Conservation (phyloP, 2,797 vertebrate genomes). For the Halcyon badia region DNA sequence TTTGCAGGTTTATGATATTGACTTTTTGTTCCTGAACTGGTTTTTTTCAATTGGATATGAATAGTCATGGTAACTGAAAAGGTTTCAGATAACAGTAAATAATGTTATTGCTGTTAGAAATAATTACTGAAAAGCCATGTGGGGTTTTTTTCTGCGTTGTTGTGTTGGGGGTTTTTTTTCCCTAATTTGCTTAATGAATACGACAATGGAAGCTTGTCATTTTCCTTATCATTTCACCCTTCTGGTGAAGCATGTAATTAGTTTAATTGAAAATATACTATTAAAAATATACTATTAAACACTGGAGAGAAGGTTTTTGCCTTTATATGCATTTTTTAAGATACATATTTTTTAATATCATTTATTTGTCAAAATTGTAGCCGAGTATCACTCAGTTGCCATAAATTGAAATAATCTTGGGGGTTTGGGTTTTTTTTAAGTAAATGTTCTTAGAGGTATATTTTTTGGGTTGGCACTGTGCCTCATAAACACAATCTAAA, state of each 20-base stretch:
- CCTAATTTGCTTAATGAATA: neutral
- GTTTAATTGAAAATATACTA: neutral
- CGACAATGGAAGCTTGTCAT: neutral
- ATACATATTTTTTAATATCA: neutral
- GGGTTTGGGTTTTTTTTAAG: neutral
- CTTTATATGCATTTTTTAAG: neutral
- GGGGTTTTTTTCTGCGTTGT: too few species aligned
- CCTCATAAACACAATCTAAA: neutral
- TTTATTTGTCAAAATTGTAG: neutral
- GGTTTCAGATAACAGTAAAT: neutral
- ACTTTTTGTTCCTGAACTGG: neutral
- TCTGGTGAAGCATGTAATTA: neutral
- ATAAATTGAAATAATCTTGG: neutral
- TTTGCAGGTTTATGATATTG: neutral
- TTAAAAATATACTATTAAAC: neutral
- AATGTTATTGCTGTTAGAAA: neutral
- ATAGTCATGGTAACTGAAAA: neutral
- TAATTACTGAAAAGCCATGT: neutral
- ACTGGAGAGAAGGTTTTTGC: neutral
- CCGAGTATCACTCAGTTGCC: neutral
- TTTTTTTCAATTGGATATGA: neutral
- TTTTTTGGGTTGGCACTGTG: neutral
- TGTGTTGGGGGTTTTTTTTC: neutral
- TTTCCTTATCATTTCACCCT: too few species aligned
- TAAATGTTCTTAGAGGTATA: neutral